Evolutionary conservation across 2,113 vertebrate genomes (phyloP).

Genomic region (Rhea pennata): DNA sequence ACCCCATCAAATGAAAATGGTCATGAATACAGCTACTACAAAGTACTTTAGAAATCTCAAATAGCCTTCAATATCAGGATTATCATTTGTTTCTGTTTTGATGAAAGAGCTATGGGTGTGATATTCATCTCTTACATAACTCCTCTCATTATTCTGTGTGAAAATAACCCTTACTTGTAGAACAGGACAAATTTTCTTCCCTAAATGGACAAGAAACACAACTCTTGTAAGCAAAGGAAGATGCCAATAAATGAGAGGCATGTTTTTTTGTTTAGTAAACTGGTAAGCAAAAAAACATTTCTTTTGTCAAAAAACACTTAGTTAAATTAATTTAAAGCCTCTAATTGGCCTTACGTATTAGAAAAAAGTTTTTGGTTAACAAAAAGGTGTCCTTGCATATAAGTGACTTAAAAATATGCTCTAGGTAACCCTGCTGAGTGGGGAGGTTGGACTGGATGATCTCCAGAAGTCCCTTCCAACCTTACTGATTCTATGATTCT

Average conservation of each 20-base stretch:
- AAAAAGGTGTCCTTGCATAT: not conserved
- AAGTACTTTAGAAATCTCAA: not conserved
- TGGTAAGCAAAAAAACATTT: not conserved
- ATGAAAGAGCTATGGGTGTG: not conserved
- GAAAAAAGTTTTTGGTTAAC: not conserved
- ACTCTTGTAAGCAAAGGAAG: not conserved
- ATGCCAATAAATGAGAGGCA: not conserved
- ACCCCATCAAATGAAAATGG: not conserved
- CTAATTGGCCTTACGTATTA: not conserved
- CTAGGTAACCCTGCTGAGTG: too few species aligned
- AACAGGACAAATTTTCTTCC: not conserved
- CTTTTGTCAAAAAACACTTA: not conserved
- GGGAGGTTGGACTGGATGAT: too few species aligned
- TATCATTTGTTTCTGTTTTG: not conserved
- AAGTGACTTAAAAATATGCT: not conserved
- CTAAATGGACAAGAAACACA: not conserved
- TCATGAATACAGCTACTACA: not conserved
- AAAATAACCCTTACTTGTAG: not conserved
- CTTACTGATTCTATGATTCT: too few species aligned
- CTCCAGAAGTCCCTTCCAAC: too few species aligned
- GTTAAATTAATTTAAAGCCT: not conserved
- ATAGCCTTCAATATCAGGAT: not conserved
- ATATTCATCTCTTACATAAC: not conserved
- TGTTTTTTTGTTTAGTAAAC: not conserved
- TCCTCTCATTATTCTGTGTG: not conserved